phyloP scores from a whole-genome alignment of 2,888 invertebrate genomes.

The Andrena chrysosceles region DNA sequence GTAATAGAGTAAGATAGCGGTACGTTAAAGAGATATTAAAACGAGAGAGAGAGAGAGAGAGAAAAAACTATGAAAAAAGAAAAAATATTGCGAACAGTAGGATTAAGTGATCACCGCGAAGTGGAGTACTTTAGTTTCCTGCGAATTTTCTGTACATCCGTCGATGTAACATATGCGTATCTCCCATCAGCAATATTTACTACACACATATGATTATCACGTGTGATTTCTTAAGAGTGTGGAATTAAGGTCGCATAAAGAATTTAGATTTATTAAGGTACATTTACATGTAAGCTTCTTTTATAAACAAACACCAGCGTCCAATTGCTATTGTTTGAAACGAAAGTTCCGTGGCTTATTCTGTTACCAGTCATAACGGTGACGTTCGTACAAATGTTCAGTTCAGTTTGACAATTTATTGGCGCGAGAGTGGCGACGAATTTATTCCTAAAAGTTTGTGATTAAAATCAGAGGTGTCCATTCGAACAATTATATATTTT shows the following conservation, averaged over 20 bases:
- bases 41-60: constrained; percentile 1
- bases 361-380: constrained; percentile 11
- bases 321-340: constrained; percentile 38
- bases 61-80: constrained; percentile 3
- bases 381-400: neutral
- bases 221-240: constrained; percentile 45
- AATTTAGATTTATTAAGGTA: constrained; percentile 46
- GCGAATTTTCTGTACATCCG: constrained; percentile 53
- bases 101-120: constrained; percentile 45
- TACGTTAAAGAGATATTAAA: constrained; percentile 32
- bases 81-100: constrained; percentile 41
- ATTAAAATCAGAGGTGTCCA: neutral
- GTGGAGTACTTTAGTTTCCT: constrained; percentile 63
- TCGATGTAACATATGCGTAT: constrained; percentile 48
- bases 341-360: constrained; percentile 37
- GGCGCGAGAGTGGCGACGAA: neutral
- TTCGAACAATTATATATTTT: constrained; percentile 26
- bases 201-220: constrained; percentile 24
- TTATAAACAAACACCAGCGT: constrained; percentile 32
- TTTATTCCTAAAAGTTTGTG: constrained; percentile 13
- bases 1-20: constrained; percentile 57
- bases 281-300: constrained; percentile 47
- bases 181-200: constrained; percentile 52
- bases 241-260: constrained; percentile 32
- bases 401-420: neutral